A percentile compares a stretch with the other conserved stretches of the same genome.
phyloP scores from a whole-genome alignment of 1,140 invertebrate species.

The Platyura marginata region DNA sequence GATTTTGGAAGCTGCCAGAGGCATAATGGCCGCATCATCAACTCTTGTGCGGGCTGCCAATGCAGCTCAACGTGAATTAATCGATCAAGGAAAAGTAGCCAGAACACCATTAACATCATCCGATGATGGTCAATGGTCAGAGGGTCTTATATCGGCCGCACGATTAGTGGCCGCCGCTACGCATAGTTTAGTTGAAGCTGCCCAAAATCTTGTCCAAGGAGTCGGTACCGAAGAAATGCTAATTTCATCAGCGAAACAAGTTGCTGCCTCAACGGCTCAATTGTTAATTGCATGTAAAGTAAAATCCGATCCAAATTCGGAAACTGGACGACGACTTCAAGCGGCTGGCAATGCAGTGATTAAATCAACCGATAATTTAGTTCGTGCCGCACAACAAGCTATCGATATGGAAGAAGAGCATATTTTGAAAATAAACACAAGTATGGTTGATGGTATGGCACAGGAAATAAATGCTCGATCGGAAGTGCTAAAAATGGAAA shows the following conservation, averaged over 20 bases:
- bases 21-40: slow-evolving; percentile 90
- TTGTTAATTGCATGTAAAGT: slow-evolving; percentile 93
- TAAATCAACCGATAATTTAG: slow-evolving; percentile 91
- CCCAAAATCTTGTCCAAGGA: slow-evolving; percentile 91
- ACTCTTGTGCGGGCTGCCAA: slow-evolving; percentile 92
- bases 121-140: slow-evolving; percentile 97
- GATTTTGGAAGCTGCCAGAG: slow-evolving; percentile 95
- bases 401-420: slow-evolving; percentile 84
- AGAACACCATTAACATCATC: slow-evolving; percentile 59
- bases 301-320: slow-evolving; percentile 89
- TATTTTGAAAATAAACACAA: slow-evolving; percentile 69
- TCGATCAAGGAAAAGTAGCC: slow-evolving; percentile 68
- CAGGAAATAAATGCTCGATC: slow-evolving; percentile 79
- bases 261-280: slow-evolving; percentile 92
- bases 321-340: slow-evolving; percentile 82
- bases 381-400: slow-evolving; percentile 81
- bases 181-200: slow-evolving; percentile 91
- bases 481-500: slow-evolving; percentile 81
- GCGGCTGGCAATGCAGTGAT: slow-evolving; percentile 94
- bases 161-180: slow-evolving; percentile 91
- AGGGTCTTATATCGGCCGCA: slow-evolving; percentile 91
- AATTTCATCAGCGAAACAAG: slow-evolving; percentile 92
- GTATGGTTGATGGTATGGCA: slow-evolving; percentile 85
- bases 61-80: slow-evolving; percentile 84
- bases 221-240: slow-evolving; percentile 87